A percentile compares a stretch with the other conserved stretches of the same genome.
phyloP scores from a whole-genome alignment of 2,888 invertebrate species.

The Clepsis dumicolana region DNA sequence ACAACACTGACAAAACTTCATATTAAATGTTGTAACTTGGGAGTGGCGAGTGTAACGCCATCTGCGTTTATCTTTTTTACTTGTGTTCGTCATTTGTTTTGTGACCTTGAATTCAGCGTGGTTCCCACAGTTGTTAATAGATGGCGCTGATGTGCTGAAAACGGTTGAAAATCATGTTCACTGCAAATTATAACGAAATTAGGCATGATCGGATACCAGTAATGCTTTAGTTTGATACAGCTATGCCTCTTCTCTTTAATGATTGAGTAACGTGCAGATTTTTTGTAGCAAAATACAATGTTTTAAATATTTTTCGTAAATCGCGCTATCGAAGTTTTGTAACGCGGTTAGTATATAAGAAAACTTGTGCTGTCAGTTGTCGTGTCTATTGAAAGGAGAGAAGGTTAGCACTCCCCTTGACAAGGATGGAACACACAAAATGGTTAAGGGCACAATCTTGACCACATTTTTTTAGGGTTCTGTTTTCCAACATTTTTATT shows the following conservation, averaged over 20 bases:
- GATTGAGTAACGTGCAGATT: not conserved
- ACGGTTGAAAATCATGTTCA: not conserved
- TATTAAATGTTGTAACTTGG: too few relatives aligned
- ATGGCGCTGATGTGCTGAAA: conserved; percentile 29
- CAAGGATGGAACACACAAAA: conserved; percentile 92
- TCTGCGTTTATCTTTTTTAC: not conserved
- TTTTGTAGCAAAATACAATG: not conserved
- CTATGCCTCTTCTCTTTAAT: not conserved
- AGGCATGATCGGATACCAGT: not conserved
- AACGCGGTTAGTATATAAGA: conserved; percentile 50
- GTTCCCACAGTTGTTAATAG: not conserved
- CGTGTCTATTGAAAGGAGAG: conserved; percentile 99
- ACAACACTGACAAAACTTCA: too few relatives aligned
- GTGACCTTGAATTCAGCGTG: conserved; percentile 10
- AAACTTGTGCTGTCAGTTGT: fast-evolving
- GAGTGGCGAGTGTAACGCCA: too few relatives aligned
- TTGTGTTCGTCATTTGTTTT: not conserved
- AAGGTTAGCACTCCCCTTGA: conserved; percentile 98
- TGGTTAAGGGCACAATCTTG: conserved; percentile 54
- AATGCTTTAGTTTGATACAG: not conserved
- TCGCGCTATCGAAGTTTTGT: conserved; percentile 49
- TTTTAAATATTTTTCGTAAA: conserved; percentile 33
- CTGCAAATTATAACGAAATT: not conserved
- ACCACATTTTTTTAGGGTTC: conserved; percentile 52
- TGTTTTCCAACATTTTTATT: conserved; percentile 47